Evolutionary conservation across 2,797 vertebrate species (phyloP).

Genomic region (Chanos chanos): DNA sequence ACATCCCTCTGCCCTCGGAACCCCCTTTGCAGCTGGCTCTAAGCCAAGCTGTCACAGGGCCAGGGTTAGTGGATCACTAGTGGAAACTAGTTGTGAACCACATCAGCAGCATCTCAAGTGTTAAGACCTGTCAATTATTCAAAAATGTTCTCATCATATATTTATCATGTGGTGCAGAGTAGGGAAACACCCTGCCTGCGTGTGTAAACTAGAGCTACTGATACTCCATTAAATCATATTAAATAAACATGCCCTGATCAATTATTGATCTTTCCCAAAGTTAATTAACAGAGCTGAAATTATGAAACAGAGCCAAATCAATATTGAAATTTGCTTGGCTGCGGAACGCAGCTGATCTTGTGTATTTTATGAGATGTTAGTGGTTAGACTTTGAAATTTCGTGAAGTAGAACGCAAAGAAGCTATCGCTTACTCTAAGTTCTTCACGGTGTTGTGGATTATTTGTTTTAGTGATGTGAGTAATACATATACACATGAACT

Average conservation of each 20-base stretch:
- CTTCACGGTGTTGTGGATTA: too few relatives aligned
- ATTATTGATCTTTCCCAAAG: slow-evolving; percentile 43
- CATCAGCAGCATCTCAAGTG: slow-evolving; percentile 2
- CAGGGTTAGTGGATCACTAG: background rate
- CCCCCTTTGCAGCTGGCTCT: slow-evolving; percentile 10
- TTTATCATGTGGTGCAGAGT: slow-evolving; percentile 38
- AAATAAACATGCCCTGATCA: slow-evolving; percentile 44
- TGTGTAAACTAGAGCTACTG: slow-evolving; percentile 35
- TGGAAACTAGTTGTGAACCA: background rate
- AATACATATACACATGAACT: too few relatives aligned
- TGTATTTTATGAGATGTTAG: slow-evolving; percentile 4
- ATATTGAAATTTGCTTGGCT: background rate
- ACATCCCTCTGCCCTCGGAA: background rate
- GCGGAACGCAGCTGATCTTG: background rate
- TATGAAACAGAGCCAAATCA: slow-evolving; percentile 13
- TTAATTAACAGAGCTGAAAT: slow-evolving; percentile 23
- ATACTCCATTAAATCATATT: slow-evolving; percentile 45
- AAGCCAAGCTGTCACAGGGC: background rate
- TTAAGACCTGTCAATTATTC: slow-evolving; percentile 46
- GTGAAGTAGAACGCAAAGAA: too few relatives aligned
- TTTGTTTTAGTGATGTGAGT: too few relatives aligned
- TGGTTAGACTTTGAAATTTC: background rate
- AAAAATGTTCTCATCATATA: slow-evolving; percentile 42
- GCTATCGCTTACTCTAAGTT: too few relatives aligned
- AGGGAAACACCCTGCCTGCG: slow-evolving; percentile 43